A percentile compares a stretch with the other conserved stretches of the same genome.
These are phyloP conservation scores for Drosophila pachea DNA, from an alignment of 1,140 invertebrate species.

Conservation along the genomic window DNA sequence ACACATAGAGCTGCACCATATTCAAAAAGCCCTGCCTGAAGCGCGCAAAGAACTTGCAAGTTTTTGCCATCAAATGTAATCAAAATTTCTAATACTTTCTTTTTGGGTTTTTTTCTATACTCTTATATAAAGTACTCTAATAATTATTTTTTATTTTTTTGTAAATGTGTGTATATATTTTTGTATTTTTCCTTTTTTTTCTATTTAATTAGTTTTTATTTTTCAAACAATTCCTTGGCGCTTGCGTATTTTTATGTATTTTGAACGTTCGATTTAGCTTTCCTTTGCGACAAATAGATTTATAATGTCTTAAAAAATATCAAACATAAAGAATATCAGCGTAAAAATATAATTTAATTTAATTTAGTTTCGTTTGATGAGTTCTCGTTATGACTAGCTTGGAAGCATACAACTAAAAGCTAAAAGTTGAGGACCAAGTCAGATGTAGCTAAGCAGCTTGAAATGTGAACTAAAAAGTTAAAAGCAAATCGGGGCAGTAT, in stretches of 20 bases:
- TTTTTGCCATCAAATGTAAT: slow-evolving; percentile 17
- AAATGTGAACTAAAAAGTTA: slow-evolving; percentile 13
- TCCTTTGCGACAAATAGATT: slow-evolving; percentile 31
- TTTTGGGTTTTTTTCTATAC: slow-evolving; percentile 39
- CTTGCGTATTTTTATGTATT: slow-evolving; percentile 61
- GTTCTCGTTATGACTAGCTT: slow-evolving; percentile 55
- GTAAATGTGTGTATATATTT: slow-evolving; percentile 50
- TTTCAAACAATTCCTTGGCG: slow-evolving; percentile 77
- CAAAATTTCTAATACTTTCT: slow-evolving; percentile 49
- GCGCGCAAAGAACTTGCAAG: slow-evolving; percentile 33
- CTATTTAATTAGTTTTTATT: slow-evolving; percentile 37
- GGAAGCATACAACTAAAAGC: slow-evolving; percentile 56
- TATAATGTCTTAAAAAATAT: slow-evolving; percentile 30
- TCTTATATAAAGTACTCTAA: slow-evolving; percentile 53
- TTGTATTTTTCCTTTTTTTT: slow-evolving; percentile 1
- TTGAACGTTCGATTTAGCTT: slow-evolving; percentile 61
- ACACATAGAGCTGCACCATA: slow-evolving; percentile 12
- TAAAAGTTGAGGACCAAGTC: slow-evolving; percentile 38
- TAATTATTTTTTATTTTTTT: slow-evolving; percentile 48
- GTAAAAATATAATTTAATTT: slow-evolving; percentile 36
- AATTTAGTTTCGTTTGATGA: slow-evolving; percentile 26
- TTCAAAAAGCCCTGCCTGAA: slow-evolving; percentile 23
- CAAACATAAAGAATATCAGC: slow-evolving; percentile 35
- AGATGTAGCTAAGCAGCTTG: slow-evolving; percentile 15
- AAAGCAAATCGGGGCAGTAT: slow-evolving; percentile 66